Conservation (phyloP, 2,888 invertebrate genomes). For the Heliconius ismenius region DNA sequence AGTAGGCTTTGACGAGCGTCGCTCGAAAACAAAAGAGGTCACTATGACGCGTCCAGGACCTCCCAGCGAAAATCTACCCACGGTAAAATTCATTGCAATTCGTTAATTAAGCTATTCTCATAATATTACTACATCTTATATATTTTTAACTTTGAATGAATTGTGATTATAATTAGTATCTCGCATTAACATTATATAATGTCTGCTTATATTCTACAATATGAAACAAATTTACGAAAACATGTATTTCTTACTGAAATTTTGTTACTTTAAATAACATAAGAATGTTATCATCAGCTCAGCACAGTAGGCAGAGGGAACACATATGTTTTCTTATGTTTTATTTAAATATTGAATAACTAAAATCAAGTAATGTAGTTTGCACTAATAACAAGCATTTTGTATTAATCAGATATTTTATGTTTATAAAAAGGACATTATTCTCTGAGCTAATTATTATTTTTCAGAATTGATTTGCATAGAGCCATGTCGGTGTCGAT, state of each 20-base stretch:
- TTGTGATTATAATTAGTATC: too few species aligned
- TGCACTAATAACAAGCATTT: too few species aligned
- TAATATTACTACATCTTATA: not conserved
- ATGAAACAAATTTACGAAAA: not conserved
- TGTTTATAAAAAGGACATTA: not conserved
- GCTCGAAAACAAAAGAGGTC: constrained; percentile 40
- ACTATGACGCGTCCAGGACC: constrained; percentile 83
- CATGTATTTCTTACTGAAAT: not conserved
- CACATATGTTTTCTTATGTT: too few species aligned
- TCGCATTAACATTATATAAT: too few species aligned
- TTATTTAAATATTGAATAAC: too few species aligned
- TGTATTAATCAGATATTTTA: too few species aligned
- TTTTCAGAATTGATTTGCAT: constrained; percentile 55
- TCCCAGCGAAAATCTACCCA: constrained; percentile 87
- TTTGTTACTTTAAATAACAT: not conserved
- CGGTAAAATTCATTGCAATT: constrained; percentile 60
- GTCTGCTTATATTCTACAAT: too few species aligned
- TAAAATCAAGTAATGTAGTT: too few species aligned
- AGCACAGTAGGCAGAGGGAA: too few species aligned
- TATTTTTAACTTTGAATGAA: too few species aligned
- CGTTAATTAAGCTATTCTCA: not conserved
- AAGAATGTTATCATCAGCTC: not conserved
- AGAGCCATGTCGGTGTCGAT: constrained; percentile 61
- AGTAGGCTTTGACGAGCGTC: constrained; percentile 61
- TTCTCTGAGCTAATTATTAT: constrained; percentile 22